Base-by-base conservation (phyloP, 2,797 vertebrate species). In the Alectoris magna region DNA sequence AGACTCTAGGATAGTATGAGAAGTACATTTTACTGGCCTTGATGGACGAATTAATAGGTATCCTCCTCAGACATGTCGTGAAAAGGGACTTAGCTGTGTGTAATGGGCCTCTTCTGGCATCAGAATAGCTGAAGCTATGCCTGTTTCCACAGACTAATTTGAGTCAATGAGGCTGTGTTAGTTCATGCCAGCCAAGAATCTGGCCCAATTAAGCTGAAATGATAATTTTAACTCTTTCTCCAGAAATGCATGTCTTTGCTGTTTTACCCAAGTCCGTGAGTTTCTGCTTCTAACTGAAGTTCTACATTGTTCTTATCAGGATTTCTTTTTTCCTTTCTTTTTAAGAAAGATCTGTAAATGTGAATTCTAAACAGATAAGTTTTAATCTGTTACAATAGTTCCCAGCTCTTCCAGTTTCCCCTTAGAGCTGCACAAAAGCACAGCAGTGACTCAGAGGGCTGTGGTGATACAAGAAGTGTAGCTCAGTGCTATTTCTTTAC, bases 341-440 rank as follows among this genome's bases (percentile, higher is more conserved):
- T 90, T 71, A 21, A 81, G 89, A 39, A 14, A 49, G 3, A 10
- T 56, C 53, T 78, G 3, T 51, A 91, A 76, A 43, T 74, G 29
- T n/a, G 36, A 91, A 68, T 26, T 89, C 76, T 85, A 95, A 95
- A 80, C 73, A 91, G 73, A 21, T 55, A 22, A 24, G 11, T 55
- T 39, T 13, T 46, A 58, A 29, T 75, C 68, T 75, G 13, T 74
- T 77, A 44, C 41, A 4, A 4, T 39, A 63, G 29, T 63, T 87
- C 8, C 17, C n/a, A 48, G 51, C 74, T 22, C 23, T 44, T 84
- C 14, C 4, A 2, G 1, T 66, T 93, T 80, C 44, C 15, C 8
- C 8, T 77, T 87, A 24, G 10, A 74, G 46, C 51, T 68, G 7
- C 51, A 41, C 4, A 5, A 69, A 89, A 77, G 9, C 26, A 49